phyloP scores from a whole-genome alignment of 2,888 invertebrate genomes.

The Drosophila mayaguana region DNA sequence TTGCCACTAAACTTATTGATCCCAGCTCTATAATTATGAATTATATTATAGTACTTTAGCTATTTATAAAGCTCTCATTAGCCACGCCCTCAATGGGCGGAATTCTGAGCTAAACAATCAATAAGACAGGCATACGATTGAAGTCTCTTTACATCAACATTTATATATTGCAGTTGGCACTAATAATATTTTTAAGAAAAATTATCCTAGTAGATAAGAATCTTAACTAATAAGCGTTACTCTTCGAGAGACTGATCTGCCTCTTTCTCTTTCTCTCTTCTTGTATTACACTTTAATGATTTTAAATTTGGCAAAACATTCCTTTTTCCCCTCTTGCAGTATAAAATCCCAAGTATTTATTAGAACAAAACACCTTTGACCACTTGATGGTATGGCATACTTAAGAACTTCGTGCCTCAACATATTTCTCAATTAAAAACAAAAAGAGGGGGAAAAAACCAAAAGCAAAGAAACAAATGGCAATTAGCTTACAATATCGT shows the following conservation, averaged over 20 bases:
- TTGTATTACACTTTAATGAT: no score
- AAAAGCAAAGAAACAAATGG: slow-evolving; percentile 10
- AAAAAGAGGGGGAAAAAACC: background rate
- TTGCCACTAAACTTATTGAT: background rate
- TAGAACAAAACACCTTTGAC: slow-evolving; percentile 13
- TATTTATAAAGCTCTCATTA: background rate
- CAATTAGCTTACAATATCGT: slow-evolving; percentile 44
- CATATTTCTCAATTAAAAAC: slow-evolving; percentile 9
- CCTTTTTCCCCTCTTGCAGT: fast-evolving
- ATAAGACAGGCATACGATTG: no score
- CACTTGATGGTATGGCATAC: slow-evolving; percentile 37
- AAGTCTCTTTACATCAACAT: no score
- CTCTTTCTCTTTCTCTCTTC: no score
- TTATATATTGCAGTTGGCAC: no score
- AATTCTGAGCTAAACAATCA: no score
- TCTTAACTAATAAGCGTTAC: no score
- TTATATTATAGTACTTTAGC: background rate
- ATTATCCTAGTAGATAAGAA: no score
- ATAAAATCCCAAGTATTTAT: background rate
- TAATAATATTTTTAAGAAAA: no score
- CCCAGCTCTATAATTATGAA: background rate
- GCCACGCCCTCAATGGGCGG: no score
- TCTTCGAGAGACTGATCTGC: no score
- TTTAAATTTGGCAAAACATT: no score
- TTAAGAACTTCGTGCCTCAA: slow-evolving; percentile 7